Conservation (phyloP, 2,888 invertebrate species). For the Agrypnus murinus region DNA sequence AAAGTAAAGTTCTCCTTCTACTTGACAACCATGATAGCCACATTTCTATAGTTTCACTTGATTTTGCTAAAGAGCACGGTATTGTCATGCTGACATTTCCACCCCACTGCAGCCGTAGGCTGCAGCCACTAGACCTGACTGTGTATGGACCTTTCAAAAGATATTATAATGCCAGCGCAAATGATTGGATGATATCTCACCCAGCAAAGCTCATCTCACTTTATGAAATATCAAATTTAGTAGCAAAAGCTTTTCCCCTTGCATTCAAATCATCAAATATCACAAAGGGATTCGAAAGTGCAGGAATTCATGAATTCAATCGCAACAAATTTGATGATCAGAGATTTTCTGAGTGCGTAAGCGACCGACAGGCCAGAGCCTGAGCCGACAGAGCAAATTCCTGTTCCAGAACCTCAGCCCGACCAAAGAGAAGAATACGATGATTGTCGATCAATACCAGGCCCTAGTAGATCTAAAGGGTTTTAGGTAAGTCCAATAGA, state of each 20-base stretch:
- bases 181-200: constrained; percentile 46
- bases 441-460: no score
- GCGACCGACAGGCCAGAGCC: no score
- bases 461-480: no score
- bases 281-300: constrained; percentile 39
- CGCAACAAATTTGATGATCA: no score
- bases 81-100: constrained; percentile 50
- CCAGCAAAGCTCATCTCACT: constrained; percentile 47
- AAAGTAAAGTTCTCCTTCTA: constrained; percentile 45
- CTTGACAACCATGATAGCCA: constrained; percentile 55
- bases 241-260: constrained; percentile 41
- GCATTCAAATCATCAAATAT: constrained; percentile 43
- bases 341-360: no score
- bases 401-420: no score
- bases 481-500: no score
- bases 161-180: constrained; percentile 24
- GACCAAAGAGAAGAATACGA: no score
- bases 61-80: constrained; percentile 48
- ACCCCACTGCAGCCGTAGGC: constrained; percentile 49
- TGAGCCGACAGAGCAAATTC: no score
- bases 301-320: no score
- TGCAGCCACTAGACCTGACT: no score
- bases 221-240: constrained; percentile 48
- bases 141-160: constrained; percentile 45
- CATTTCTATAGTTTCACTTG: constrained; percentile 39